Base-by-base conservation (phyloP, 2,888 invertebrate genomes). In the Chloroclystis v-ata region DNA sequence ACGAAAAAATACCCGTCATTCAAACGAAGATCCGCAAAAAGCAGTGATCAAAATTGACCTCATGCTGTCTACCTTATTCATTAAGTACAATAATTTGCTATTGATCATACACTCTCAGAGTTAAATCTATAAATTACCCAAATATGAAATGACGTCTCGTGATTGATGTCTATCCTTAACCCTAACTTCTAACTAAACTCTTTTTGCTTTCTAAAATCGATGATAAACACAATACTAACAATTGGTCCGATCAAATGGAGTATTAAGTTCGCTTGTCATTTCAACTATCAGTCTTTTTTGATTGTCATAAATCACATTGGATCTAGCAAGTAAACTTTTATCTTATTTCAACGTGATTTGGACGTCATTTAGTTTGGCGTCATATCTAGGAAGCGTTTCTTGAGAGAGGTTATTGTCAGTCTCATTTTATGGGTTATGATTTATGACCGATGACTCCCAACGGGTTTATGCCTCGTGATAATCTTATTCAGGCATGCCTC, bases 231-330 rank as follows among this genome's bases (percentile, higher is more conserved):
- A 87, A 87, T 85, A 78, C 75, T 69, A 81, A 87, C 87, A 86
- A 87, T 86, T 86, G 87, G 78, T 79, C 75, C 80, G 82, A 86
- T 87, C 87, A 85, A 84, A 85, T 75, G 85, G 82, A 82, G 82
- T 87, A 87, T 86, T 85, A 86, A 86, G 80, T 84, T 80, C 73
- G 83, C 83, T 79, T 87, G 87, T 87, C 87, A 87, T 78, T 87
- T 84, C 80, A 81, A 81, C 82, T 76, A 82, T 79, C 72, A 67
- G 60, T 71, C 69, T 73, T 63, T 72, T 66, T 72, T 64, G 60
- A 67, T 68, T 66, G 67, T 71, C 74, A 67, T 55, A 65, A 63
- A 58, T 50, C 55, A 56, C 51, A 16, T 30, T 47, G 43, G 39
- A 38, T 32, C 3, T 20, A 14, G n/a, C 48, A 57, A 37, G 1